Evolutionary conservation across 2,113 vertebrate genomes (phyloP).

Genomic region (Myxocyprinus asiaticus): DNA sequence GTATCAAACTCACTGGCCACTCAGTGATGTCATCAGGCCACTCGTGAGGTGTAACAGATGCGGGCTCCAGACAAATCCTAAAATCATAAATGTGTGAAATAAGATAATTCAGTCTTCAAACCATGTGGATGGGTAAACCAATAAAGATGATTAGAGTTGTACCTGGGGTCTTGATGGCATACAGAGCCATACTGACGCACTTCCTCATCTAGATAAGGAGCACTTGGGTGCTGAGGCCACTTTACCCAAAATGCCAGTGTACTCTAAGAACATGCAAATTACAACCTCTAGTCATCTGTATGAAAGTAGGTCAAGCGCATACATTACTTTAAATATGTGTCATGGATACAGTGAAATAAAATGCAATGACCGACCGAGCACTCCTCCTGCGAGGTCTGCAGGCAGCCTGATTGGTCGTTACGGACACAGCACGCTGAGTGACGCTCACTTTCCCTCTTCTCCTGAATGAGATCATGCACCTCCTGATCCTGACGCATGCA

Average conservation of each 20-base stretch:
- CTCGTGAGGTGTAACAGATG: slow-evolving; percentile 89
- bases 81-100: not conserved
- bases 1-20: slow-evolving; percentile 86
- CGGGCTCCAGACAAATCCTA: slow-evolving; percentile 96
- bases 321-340: not conserved
- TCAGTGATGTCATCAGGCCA: slow-evolving; percentile 99
- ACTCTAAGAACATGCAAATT: slow-evolving; percentile 72
- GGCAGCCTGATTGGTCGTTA: slow-evolving; percentile 91
- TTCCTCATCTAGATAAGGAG: slow-evolving; percentile 78
- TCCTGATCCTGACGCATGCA: slow-evolving; percentile 97
- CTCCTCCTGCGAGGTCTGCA: slow-evolving; percentile 93
- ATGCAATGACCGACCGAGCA: slow-evolving; percentile 84
- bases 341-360: not conserved
- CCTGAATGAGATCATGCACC: slow-evolving; percentile 87
- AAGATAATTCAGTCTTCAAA: not conserved
- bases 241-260: slow-evolving; percentile 96
- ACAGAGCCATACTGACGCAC: slow-evolving; percentile 87
- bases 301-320: not conserved
- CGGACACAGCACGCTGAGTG: slow-evolving; percentile 94
- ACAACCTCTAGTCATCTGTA: not conserved
- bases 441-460: slow-evolving; percentile 84
- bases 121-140: not conserved
- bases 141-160: slow-evolving; percentile 26
- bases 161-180: slow-evolving; percentile 98
- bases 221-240: slow-evolving; percentile 88